These are phyloP conservation scores for Troides helena DNA, from an alignment of 2,888 invertebrate species.

Conservation along the genomic window DNA sequence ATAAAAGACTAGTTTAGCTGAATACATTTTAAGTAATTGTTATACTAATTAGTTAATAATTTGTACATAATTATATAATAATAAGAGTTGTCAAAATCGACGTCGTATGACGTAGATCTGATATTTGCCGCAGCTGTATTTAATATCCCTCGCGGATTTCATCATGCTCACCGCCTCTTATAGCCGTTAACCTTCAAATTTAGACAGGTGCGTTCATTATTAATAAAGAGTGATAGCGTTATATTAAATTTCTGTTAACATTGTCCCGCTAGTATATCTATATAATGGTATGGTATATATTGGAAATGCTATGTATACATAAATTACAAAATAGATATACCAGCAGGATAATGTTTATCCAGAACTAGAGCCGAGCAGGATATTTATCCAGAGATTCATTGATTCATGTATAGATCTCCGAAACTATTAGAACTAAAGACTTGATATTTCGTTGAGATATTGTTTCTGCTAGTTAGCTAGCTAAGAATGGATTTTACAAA, in stretches of 20 bases:
- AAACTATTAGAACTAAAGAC: no score
- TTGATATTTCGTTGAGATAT: no score
- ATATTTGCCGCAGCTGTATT: not conserved
- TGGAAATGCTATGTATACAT: no score
- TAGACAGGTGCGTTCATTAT: constrained; percentile 14
- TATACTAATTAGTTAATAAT: not conserved
- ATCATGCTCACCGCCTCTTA: constrained; percentile 1
- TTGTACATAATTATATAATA: not conserved
- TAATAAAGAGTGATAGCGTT: constrained; percentile 13
- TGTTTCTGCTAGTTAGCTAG: no score
- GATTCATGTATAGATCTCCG: no score
- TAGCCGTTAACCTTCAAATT: constrained; percentile 12
- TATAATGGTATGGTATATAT: not conserved
- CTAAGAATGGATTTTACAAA: no score
- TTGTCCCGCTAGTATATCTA: not conserved
- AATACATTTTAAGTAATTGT: no score
- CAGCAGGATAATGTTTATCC: no score
- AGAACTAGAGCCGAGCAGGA: no score
- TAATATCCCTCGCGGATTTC: not conserved
- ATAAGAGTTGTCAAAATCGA: not conserved
- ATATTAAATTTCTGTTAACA: not conserved
- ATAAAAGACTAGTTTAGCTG: no score
- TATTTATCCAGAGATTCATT: no score
- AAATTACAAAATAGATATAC: no score
- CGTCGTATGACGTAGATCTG: not conserved